Base-by-base conservation (phyloP, 2,888 invertebrate species). In the Conomelus anceps region DNA sequence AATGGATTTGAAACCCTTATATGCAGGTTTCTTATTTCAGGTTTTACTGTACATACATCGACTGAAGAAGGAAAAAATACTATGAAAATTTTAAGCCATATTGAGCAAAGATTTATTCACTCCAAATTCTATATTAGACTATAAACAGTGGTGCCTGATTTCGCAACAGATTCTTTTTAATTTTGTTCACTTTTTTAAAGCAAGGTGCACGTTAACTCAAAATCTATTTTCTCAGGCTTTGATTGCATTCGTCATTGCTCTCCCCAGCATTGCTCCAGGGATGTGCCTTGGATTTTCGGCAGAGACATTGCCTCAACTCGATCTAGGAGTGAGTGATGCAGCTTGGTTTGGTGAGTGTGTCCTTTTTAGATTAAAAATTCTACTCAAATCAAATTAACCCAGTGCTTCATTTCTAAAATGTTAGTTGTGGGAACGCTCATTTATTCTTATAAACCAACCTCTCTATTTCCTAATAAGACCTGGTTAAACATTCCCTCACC, bases 271-370 rank as follows among this genome's bases (percentile, higher is more conserved):
- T 63, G 94, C 95, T 0, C 95, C 95, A 0, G 94, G 95, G 3
- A 95, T 95, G 94, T 94, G 94, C 88, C 93, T 95, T 85, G 95
- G 95, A 0, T 95, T 94, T 92, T 95, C 95, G 22, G 95, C 95
- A 0, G 93, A 95, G 0, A 94, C 94, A 0, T 92, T 95, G 23
- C 94, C 94, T 22, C 92, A 93, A 17, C 91, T 94, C 63, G 92
- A 92, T 20, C 91, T 94, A 22, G 91, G 92, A 87, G 92, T 95
- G 22, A 92, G 92, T 87, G 91, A 95, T 92, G 93, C 94, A 0
- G 95, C 95, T 22, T 95, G 95, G 95, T 94, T 95, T 92, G 95
- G 95, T 95, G 92, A 92, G 93, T 92, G 29, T 29, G 88, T 26
- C 9, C 20, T 34, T 9, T 29, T 11, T 20, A 22, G 84, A 22